A percentile compares a stretch with the other conserved stretches of the same genome.
Evolutionary conservation across 2,113 vertebrate genomes (phyloP).

Genomic region (Perca fluviatilis): DNA sequence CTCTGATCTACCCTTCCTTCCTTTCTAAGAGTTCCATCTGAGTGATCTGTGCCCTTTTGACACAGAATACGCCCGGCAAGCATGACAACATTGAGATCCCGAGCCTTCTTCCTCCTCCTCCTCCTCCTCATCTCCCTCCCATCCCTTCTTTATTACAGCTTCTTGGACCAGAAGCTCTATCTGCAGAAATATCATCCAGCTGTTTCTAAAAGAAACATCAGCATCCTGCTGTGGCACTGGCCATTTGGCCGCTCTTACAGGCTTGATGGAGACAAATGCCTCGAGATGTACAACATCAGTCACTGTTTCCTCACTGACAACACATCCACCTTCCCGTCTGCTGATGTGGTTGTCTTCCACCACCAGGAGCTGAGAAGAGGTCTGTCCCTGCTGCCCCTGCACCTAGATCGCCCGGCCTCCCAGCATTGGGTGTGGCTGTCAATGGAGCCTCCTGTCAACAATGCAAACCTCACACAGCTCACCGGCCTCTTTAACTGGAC

Average conservation of each 20-base stretch:
- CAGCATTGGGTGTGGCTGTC: conserved; percentile 94
- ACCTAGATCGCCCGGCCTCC: conserved; percentile 43
- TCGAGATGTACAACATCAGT: conserved; percentile 64
- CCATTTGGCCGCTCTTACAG: conserved; percentile 81
- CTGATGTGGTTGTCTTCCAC: conserved; percentile 89
- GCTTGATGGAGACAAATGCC: conserved; percentile 78
- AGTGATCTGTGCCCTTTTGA: conserved; percentile 14
- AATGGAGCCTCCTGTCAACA: conserved; percentile 89
- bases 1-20: conserved; percentile 37
- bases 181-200: neutral
- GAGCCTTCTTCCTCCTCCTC: conserved; percentile 20
- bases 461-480: conserved; percentile 70
- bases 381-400: conserved; percentile 67
- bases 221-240: conserved; percentile 91
- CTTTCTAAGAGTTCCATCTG: neutral
- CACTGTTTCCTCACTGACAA: conserved; percentile 84
- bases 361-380: conserved; percentile 78
- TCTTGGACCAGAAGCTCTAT: neutral
- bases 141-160: conserved; percentile 18
- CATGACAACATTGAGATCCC: conserved; percentile 24
- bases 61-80: neutral
- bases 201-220: conserved; percentile 48
- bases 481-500: conserved; percentile 91
- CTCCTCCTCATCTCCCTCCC: conserved; percentile 32
- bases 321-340: conserved; percentile 63